These are phyloP conservation scores for Lapara coniferarum DNA, from an alignment of 2,888 invertebrate genomes.

Conservation along the genomic window DNA sequence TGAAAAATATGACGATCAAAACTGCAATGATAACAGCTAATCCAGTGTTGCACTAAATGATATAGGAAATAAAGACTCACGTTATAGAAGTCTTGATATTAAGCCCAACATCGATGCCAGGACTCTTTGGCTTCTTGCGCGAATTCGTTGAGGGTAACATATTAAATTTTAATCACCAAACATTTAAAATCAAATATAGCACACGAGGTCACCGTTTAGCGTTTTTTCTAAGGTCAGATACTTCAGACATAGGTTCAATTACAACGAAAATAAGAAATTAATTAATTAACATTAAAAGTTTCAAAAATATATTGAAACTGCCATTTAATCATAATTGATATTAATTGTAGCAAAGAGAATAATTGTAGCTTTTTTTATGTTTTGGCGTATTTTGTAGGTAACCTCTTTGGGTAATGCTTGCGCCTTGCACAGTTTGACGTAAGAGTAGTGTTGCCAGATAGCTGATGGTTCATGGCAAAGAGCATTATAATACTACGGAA, in stretches of 20 bases:
- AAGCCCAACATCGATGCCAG: conserved; percentile 49
- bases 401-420: too few relatives aligned
- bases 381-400: too few relatives aligned
- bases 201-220: conserved; percentile 35
- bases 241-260: background rate
- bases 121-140: conserved; percentile 63
- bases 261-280: background rate
- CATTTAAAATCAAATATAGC: conserved; percentile 30
- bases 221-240: conserved; percentile 30
- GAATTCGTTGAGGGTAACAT: conserved; percentile 60
- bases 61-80: conserved; percentile 53
- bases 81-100: conserved; percentile 72
- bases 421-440: too few relatives aligned
- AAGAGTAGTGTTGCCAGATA: too few relatives aligned
- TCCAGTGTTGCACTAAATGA: background rate
- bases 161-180: conserved; percentile 34
- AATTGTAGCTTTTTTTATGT: too few relatives aligned
- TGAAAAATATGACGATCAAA: too few relatives aligned
- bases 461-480: too few relatives aligned
- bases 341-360: too few relatives aligned
- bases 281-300: background rate
- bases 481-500: too few relatives aligned
- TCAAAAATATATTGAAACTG: too few relatives aligned
- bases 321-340: too few relatives aligned
- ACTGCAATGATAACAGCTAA: background rate